A percentile compares a stretch with the other conserved stretches of the same genome.
These are phyloP conservation scores for Drosophila lacicola DNA, from an alignment of 2,888 invertebrate species.

Conservation along the genomic window DNA sequence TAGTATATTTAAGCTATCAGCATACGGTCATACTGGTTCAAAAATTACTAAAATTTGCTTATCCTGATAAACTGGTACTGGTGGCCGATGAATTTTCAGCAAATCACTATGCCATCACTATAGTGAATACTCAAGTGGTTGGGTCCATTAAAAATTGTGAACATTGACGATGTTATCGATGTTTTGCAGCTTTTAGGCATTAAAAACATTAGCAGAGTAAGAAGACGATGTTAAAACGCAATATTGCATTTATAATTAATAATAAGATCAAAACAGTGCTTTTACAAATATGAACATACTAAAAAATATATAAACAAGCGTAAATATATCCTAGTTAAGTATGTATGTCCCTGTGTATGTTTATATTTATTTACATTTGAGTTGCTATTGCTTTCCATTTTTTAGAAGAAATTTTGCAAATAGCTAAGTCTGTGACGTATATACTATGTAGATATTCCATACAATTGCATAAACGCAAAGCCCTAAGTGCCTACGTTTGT, in stretches of 20 bases:
- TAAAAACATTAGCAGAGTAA: conserved; percentile 8
- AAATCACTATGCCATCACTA: conserved; percentile 8
- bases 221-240: conserved; percentile 1
- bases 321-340: neutral
- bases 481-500: neutral
- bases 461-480: neutral
- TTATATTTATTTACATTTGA: conserved; percentile 19
- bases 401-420: neutral
- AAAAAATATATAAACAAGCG: neutral
- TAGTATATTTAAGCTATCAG: neutral
- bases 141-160: neutral
- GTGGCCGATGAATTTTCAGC: neutral
- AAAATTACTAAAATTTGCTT: neutral
- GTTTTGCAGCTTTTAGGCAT: conserved; percentile 8
- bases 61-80: neutral
- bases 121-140: neutral
- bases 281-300: neutral
- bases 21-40: conserved; percentile 4
- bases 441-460: neutral
- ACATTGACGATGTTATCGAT: conserved; percentile 17
- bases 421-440: neutral
- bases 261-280: neutral
- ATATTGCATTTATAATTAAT: neutral
- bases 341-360: neutral
- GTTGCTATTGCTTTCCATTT: neutral